phyloP scores from a whole-genome alignment of 2,113 vertebrate genomes.

The Rhipidura dahli region DNA sequence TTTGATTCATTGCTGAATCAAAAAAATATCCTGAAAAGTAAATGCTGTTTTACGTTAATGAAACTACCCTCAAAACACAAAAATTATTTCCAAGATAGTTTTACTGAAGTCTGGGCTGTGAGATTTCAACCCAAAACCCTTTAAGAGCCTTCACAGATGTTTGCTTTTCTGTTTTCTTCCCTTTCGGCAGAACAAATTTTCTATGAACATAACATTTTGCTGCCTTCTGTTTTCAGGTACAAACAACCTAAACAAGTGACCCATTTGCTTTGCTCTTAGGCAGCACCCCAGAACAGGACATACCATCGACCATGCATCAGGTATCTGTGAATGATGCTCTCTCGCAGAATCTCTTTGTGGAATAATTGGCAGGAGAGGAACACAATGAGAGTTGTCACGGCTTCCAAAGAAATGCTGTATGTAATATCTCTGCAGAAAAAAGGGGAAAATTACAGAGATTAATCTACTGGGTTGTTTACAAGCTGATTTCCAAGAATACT shows the following conservation, averaged over 20 bases:
- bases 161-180: background rate
- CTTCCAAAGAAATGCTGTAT: conserved; percentile 94
- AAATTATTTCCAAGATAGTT: background rate
- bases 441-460: background rate
- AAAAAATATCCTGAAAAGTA: background rate
- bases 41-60: background rate
- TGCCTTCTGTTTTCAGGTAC: background rate
- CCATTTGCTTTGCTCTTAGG: background rate
- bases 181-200: background rate
- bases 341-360: conserved; percentile 90
- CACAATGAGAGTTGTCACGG: conserved; percentile 88
- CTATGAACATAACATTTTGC: rapidly evolving
- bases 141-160: background rate
- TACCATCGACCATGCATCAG: conserved; percentile 92
- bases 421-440: conserved; percentile 86
- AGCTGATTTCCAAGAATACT: background rate
- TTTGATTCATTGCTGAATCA: background rate
- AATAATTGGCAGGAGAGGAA: conserved; percentile 96
- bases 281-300: conserved; percentile 7
- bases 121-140: background rate
- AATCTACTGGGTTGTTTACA: background rate
- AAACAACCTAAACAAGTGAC: rapidly evolving
- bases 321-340: conserved; percentile 86
- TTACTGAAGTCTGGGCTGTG: background rate
- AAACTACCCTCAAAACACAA: background rate